Evolutionary conservation across 2,797 vertebrate species (phyloP).

Genomic region (Chloroceryle amazona): DNA sequence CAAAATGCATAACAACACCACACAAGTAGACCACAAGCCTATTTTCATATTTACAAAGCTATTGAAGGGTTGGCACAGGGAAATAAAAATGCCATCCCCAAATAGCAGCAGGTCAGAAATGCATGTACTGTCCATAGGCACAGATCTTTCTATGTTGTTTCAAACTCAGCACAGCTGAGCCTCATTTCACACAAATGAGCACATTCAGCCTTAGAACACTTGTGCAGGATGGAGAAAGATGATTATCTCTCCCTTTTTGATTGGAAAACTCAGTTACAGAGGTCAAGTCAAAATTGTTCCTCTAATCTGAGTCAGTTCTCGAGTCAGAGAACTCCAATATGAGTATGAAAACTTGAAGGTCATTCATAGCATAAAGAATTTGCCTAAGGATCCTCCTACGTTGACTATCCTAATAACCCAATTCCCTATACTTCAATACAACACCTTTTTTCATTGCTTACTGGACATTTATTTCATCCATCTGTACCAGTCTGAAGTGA

Average conservation of each 20-base stretch:
- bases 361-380: not conserved
- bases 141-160: not conserved
- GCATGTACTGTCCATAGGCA: not conserved
- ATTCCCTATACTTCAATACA: not conserved
- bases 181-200: not conserved
- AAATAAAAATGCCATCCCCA: not conserved
- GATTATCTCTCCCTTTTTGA: not conserved
- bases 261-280: not conserved
- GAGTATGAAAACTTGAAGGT: not conserved
- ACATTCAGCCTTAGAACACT: not conserved
- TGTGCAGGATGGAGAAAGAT: not conserved
- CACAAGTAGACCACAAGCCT: constrained; percentile 25
- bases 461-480: not conserved
- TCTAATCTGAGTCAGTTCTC: not conserved
- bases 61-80: not conserved
- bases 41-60: not conserved
- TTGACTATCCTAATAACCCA: not conserved
- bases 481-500: not conserved
- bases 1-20: not conserved
- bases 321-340: not conserved
- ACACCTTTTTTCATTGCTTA: not conserved
- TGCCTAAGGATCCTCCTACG: not conserved
- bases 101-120: not conserved
- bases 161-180: not conserved
- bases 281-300: not conserved